These are phyloP conservation scores for Syritta pipiens DNA, from an alignment of 2,888 invertebrate species.

Conservation along the genomic window DNA sequence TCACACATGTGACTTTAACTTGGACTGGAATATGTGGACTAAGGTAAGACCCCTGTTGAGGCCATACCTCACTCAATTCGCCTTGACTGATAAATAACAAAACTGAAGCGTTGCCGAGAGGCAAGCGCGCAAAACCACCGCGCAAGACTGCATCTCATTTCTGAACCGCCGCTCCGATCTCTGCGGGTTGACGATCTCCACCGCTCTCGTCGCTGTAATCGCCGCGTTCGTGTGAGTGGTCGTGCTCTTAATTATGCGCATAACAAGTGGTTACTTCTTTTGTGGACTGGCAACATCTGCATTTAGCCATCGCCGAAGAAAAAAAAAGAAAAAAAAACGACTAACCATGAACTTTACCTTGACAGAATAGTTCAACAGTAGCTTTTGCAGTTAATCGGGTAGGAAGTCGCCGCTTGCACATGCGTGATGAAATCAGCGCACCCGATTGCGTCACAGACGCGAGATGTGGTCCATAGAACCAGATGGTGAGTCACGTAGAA, in stretches of 20 bases:
- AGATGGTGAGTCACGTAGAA: neutral
- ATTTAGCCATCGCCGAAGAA: conserved; percentile 18
- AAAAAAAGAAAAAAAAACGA: conserved; percentile 6
- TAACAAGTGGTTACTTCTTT: conserved; percentile 26
- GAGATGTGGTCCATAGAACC: neutral
- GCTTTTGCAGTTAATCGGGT: conserved; percentile 25
- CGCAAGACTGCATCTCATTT: conserved; percentile 26
- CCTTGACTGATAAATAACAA: conserved; percentile 27
- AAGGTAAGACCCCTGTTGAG: neutral
- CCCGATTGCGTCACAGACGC: neutral
- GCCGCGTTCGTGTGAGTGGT: neutral
- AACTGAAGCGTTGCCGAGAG: neutral
- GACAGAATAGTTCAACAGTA: conserved; percentile 30
- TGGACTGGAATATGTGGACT: no score
- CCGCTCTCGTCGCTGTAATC: neutral
- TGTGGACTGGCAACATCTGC: neutral
- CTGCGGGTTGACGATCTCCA: conserved; percentile 55
- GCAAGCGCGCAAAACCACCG: neutral
- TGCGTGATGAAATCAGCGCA: neutral
- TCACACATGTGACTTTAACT: no score
- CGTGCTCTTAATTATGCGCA: conserved; percentile 32
- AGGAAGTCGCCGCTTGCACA: conserved; percentile 10
- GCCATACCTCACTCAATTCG: neutral
- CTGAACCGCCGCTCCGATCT: neutral
- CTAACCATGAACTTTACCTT: conserved; percentile 66